A percentile compares a stretch with the other conserved stretches of the same genome.
Conservation (phyloP, 2,797 vertebrate genomes). For the Notoglanidium macrostoma region DNA sequence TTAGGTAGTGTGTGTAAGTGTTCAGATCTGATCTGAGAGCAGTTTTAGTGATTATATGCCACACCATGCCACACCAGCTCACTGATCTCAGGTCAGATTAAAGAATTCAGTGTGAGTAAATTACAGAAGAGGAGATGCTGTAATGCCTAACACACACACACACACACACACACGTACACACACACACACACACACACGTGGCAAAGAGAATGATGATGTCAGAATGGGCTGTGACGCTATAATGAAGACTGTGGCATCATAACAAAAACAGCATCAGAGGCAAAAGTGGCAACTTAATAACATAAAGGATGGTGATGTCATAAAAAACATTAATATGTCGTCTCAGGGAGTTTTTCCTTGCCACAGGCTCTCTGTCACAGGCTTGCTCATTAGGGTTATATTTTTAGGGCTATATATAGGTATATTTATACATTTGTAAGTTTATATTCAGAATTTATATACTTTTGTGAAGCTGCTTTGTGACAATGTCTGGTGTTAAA, state of each 20-base stretch:
- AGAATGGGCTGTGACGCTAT: background rate
- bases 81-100: conserved; percentile 10
- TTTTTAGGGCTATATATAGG: too few species aligned
- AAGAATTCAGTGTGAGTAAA: background rate
- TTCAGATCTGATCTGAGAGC: conserved; percentile 49
- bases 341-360: too few species aligned
- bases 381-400: too few species aligned
- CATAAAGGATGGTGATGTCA: too few species aligned
- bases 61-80: background rate
- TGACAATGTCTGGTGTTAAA: too few species aligned
- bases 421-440: too few species aligned
- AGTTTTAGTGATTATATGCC: background rate
- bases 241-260: background rate
- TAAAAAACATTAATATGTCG: too few species aligned
- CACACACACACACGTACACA: background rate
- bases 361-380: too few species aligned
- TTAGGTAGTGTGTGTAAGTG: conserved; percentile 47
- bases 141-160: background rate
- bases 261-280: background rate
- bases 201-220: background rate
- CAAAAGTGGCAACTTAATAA: too few species aligned
- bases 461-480: too few species aligned
- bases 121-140: background rate
- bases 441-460: too few species aligned
- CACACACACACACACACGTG: too few species aligned